These are phyloP conservation scores for Ophioderma brevispina DNA, from an alignment of 35 echinoderm and acorn worm genomes.

Conservation along the genomic window DNA sequence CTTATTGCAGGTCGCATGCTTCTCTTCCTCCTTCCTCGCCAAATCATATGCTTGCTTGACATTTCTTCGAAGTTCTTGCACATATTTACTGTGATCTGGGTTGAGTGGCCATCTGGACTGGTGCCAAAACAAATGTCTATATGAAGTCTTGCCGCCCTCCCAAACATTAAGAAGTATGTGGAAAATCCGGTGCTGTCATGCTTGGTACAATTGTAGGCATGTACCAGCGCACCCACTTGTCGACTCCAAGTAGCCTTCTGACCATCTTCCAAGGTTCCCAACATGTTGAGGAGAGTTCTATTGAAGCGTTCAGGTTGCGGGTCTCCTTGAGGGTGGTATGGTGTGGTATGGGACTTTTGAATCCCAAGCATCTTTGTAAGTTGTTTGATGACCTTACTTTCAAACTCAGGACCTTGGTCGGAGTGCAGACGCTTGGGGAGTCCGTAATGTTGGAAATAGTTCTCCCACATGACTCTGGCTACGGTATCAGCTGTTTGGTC, in stretches of 20 bases:
- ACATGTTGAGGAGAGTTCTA: conserved; percentile 62
- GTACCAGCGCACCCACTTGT: conserved; percentile 35
- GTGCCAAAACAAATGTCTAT: conserved; percentile 34
- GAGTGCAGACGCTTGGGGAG: conserved; percentile 44
- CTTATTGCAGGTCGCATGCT: conserved; percentile 44
- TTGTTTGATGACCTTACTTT: conserved; percentile 37
- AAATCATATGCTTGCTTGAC: conserved; percentile 10
- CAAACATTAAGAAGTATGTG: conserved; percentile 61
- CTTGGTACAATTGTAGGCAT: conserved; percentile 57
- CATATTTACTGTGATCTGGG: conserved; percentile 32
- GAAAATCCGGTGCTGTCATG: conserved; percentile 54
- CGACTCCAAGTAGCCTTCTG: conserved; percentile 30
- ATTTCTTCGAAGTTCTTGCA: neutral
- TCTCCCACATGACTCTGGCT: conserved; percentile 46
- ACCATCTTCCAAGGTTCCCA: neutral
- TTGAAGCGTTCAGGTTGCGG: conserved; percentile 4
- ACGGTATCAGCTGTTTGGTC: conserved; percentile 48
- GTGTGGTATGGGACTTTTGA: conserved; percentile 36
- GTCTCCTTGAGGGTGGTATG: conserved; percentile 41
- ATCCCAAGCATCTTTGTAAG: conserved; percentile 24
- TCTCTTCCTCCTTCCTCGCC: neutral
- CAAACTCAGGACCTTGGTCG: conserved; percentile 54
- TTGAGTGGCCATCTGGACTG: conserved; percentile 3
- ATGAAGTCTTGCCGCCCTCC: conserved; percentile 38
- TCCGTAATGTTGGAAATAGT: conserved; percentile 49